A percentile compares a stretch with the other conserved stretches of the same genome.
Conservation (phyloP, 2,113 vertebrate species). For the Bubo bubo region DNA sequence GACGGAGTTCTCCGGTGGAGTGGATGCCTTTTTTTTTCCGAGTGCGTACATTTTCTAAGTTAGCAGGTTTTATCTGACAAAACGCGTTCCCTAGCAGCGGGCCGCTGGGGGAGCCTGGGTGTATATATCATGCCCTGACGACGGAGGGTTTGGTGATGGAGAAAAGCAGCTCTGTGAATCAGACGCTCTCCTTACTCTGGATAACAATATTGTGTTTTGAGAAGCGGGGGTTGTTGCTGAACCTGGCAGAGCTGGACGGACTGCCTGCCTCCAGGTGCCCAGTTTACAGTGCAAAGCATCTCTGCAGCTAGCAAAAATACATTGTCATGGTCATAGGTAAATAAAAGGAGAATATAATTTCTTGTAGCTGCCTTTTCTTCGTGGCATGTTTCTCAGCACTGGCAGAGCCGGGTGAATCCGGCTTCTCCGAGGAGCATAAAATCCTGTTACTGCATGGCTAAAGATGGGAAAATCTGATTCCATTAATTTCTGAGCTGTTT, state of each 20-base stretch:
- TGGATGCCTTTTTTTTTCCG: conserved; percentile 8
- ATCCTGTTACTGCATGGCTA: neutral
- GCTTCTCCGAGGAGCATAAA: neutral
- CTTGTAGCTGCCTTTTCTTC: conserved; percentile 48
- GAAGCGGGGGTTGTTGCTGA: conserved; percentile 22
- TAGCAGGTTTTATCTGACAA: conserved; percentile 24
- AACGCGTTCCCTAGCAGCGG: conserved; percentile 76
- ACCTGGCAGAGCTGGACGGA: conserved; percentile 72
- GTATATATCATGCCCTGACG: conserved; percentile 83
- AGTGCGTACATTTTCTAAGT: conserved; percentile 47
- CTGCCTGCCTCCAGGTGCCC: conserved; percentile 81
- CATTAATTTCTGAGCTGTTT: neutral
- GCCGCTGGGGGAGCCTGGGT: conserved; percentile 81
- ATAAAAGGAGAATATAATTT: conserved; percentile 85
- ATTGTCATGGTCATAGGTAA: conserved; percentile 86
- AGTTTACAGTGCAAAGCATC: conserved; percentile 87
- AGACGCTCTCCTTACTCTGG: conserved; percentile 78
- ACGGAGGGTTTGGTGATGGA: conserved; percentile 63
- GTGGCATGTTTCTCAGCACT: neutral
- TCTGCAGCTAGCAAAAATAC: conserved; percentile 80
- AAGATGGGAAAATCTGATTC: neutral
- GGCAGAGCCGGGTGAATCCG: rapidly evolving
- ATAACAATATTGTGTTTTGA: conserved; percentile 67
- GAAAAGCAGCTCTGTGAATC: conserved; percentile 75
- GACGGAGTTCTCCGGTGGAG: conserved; percentile 65